Base-by-base conservation (phyloP, 2,797 vertebrate genomes). In the Pempheris klunzingeri region DNA sequence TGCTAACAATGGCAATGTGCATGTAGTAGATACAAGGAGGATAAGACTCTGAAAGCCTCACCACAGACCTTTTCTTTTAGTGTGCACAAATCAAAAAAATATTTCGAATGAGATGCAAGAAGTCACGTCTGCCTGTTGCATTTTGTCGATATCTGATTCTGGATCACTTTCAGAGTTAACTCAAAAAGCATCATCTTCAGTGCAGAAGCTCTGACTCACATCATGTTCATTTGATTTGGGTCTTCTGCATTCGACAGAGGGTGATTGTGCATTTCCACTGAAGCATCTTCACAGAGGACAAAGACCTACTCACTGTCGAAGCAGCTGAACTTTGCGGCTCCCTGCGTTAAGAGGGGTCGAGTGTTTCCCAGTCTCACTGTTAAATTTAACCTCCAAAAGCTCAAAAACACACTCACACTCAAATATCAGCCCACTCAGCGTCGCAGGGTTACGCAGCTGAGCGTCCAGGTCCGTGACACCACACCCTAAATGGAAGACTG, bases 401-500 rank as follows among this genome's bases (percentile, higher is more conserved):
- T n/a, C n/a, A n/a, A 82, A 84, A 89, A 81, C 71, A 78, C 66
- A 78, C 64, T 83, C 71, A 80, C 64, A 72, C 66, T 83, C 71
- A 78, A 87, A 86, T 79, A 80, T 88, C 83, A 83, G 60, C 78
- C 81, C 71, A 77, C 78, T 87, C 66, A 47, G 63, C 59, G 70
- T 66, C 5, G 20, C 20, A 17, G 65, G 44, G 61, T 71, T 55
- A 32, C 69, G 59, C 61, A 1, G 32, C 58, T 10, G 59, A 81
- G 55, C 4, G 4, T 36, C 71, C 60, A 74, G 74, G 74, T 76
- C 57, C 24, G 9, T 49, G 34, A 62, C 77, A 69, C 88, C 85
- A 80, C 86, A 82, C 82, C 81, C 78, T 49, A 32, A 82, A 70
- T 39, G 62, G 62, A 83, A 81, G 82, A 89, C 84, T 85, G 87